phyloP scores from a whole-genome alignment of 2,113 vertebrate species.

The Saguinus midas region DNA sequence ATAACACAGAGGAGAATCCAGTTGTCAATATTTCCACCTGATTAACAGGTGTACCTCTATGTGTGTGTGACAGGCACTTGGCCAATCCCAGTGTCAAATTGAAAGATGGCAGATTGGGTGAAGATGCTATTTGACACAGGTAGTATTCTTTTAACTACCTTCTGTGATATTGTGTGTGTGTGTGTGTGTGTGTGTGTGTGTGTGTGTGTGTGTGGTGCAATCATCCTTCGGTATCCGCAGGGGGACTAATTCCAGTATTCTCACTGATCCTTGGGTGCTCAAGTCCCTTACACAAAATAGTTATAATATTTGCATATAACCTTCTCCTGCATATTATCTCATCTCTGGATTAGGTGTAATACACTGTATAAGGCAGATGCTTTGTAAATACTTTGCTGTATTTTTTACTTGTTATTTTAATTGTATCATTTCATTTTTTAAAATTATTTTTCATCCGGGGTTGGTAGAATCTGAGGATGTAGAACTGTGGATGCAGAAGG shows the following conservation, averaged over 20 bases:
- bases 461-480: neutral
- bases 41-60: neutral
- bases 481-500: neutral
- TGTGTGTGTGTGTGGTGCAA: neutral
- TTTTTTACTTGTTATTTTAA: neutral
- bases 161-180: neutral
- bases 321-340: neutral
- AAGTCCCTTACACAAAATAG: neutral
- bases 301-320: neutral
- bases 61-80: neutral
- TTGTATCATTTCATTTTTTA: neutral
- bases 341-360: neutral
- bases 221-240: neutral
- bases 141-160: neutral
- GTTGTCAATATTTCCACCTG: neutral
- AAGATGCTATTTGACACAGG: neutral
- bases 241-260: neutral
- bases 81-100: neutral
- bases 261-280: neutral
- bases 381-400: neutral
- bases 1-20: neutral
- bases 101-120: neutral
- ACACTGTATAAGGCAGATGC: neutral
- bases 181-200: neutral
- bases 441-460: neutral